phyloP scores from a whole-genome alignment of 1,140 invertebrate species.

The Drosophila neocordata region DNA sequence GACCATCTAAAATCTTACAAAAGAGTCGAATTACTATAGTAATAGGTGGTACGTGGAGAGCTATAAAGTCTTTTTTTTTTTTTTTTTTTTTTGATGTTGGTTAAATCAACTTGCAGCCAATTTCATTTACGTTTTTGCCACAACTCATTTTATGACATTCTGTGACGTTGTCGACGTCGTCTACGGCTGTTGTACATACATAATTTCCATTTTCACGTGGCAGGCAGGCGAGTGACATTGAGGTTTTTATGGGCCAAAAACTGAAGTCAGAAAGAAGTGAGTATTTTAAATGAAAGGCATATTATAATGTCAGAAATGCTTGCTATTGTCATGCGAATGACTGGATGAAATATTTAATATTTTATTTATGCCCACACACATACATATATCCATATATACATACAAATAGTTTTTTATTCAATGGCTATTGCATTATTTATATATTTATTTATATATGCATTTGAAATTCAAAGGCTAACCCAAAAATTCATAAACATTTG shows the following conservation, averaged over 20 bases:
- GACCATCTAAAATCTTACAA: too few species aligned
- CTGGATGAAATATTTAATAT: conserved; percentile 32
- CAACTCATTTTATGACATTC: conserved; percentile 71
- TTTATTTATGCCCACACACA: conserved; percentile 59
- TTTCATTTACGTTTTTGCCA: conserved; percentile 56
- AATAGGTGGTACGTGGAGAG: too few species aligned
- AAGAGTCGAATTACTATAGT: too few species aligned
- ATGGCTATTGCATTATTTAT: conserved; percentile 64
- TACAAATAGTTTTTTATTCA: conserved; percentile 38
- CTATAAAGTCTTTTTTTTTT: too few species aligned
- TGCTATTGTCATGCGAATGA: conserved; percentile 27
- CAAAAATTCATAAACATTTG: conserved; percentile 78
- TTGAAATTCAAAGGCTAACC: conserved; percentile 30
- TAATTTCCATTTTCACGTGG: conserved; percentile 52
- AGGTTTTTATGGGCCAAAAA: conserved; percentile 41
- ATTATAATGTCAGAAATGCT: conserved; percentile 46
- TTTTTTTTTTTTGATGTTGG: background rate
- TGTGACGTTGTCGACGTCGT: conserved; percentile 45
- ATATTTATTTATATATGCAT: conserved; percentile 43
- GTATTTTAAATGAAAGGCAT: conserved; percentile 47
- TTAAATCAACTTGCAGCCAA: conserved; percentile 35
- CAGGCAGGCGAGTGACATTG: conserved; percentile 59
- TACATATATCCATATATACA: conserved; percentile 17
- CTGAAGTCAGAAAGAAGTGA: conserved; percentile 6
- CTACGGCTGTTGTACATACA: conserved; percentile 52